Evolutionary conservation across 2,113 vertebrate species (phyloP).

Genomic region (Pongo abelii): DNA sequence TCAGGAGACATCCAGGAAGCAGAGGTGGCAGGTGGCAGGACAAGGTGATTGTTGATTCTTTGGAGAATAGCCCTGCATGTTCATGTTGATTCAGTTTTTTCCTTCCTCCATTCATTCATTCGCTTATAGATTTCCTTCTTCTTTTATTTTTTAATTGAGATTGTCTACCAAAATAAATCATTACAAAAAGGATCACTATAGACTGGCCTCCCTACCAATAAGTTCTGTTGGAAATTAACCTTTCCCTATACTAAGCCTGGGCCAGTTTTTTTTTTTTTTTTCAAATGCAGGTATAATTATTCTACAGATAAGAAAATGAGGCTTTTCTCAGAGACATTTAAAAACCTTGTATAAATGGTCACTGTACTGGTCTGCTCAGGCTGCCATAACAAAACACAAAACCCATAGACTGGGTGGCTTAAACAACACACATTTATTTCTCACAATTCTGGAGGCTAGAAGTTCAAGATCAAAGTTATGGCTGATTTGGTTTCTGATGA

Average conservation of each 20-base stretch:
- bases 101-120: not conserved
- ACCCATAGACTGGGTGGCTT: not conserved
- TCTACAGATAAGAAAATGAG: not conserved
- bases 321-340: slow-evolving; percentile 5
- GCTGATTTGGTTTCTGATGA: not conserved
- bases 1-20: not conserved
- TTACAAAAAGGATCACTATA: not conserved
- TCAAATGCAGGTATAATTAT: not conserved
- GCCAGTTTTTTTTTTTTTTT: not conserved
- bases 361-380: not conserved
- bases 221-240: not conserved
- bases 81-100: not conserved
- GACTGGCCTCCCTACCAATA: not conserved
- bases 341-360: not conserved
- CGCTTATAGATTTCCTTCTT: not conserved
- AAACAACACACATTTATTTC: not conserved
- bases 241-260: not conserved
- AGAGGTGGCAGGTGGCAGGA: not conserved
- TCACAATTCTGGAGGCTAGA: not conserved
- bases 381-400: not conserved
- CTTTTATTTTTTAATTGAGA: not conserved
- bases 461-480: not conserved
- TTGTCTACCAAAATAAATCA: not conserved
- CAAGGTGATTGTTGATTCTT: not conserved
- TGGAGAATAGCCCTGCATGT: not conserved